A percentile compares a stretch with the other conserved stretches of the same genome.
Conservation (phyloP, 2,113 vertebrate species). For the Sebastes fasciatus region DNA sequence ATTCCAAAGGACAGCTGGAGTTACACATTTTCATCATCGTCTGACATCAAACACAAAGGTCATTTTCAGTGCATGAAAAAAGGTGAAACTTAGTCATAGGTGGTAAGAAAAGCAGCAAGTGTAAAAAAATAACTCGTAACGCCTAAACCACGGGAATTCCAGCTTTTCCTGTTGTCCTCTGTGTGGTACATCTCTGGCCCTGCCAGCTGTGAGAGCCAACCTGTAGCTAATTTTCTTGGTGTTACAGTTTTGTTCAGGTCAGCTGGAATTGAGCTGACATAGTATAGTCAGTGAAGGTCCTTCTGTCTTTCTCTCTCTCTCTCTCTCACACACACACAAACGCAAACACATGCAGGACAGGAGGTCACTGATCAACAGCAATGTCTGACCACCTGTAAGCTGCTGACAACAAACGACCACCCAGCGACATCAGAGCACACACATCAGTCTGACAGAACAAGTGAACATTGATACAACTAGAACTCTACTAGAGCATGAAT, state of each 20-base stretch:
- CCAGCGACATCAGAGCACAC: conserved; percentile 33
- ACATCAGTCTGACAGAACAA: conserved; percentile 17
- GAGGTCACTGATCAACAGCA: conserved; percentile 55
- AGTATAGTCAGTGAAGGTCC: background rate
- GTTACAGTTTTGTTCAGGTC: conserved; percentile 46
- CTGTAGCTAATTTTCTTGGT: conserved; percentile 35
- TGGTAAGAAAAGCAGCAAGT: background rate
- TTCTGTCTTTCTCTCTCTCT: background rate
- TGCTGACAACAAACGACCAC: conserved; percentile 70
- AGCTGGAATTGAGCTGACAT: conserved; percentile 49
- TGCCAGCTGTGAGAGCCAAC: conserved; percentile 24
- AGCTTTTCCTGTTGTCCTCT: conserved; percentile 36
- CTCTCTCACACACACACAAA: background rate
- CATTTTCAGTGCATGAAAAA: background rate
- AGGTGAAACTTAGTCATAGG: background rate
- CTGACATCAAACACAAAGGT: background rate
- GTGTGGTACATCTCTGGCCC: conserved; percentile 16
- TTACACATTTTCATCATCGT: conserved; percentile 7
- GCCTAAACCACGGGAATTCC: conserved; percentile 49
- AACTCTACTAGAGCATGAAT: background rate
- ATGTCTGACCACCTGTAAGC: conserved; percentile 70
- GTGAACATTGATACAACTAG: background rate
- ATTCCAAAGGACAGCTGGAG: conserved; percentile 37
- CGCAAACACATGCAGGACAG: background rate
- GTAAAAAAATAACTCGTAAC: background rate